Conservation (phyloP, 2,888 invertebrate genomes). For the Schrankia costaestrigalis region DNA sequence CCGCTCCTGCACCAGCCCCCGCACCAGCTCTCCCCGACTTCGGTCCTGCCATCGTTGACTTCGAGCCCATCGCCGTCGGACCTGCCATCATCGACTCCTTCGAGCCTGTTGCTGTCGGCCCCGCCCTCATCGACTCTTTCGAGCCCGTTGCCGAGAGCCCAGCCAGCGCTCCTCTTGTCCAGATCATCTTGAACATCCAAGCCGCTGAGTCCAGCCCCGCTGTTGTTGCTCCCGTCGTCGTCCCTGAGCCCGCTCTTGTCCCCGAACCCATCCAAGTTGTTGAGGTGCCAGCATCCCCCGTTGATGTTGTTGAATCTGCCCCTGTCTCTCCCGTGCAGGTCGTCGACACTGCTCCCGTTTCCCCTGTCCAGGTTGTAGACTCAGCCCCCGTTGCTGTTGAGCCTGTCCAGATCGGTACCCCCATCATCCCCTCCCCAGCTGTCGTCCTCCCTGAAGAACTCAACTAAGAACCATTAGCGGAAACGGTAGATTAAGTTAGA, state of each 20-base stretch:
- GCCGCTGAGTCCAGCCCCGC: constrained; percentile 8
- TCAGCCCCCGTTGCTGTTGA: constrained; percentile 21
- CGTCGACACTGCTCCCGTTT: constrained; percentile 21
- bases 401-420: constrained; percentile 34
- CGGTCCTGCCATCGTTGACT: constrained; percentile 14
- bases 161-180: constrained; percentile 33
- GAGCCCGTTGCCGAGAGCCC: constrained; percentile 10
- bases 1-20: constrained; percentile 10
- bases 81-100: constrained; percentile 20
- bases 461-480: constrained; percentile 39
- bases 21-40: constrained; percentile 21
- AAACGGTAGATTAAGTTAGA: too few relatives aligned
- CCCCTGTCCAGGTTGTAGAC: constrained; percentile 25
- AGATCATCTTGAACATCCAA: constrained; percentile 43
- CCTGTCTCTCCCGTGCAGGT: constrained; percentile 33
- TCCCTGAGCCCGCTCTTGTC: constrained; percentile 5
- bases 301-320: constrained; percentile 23
- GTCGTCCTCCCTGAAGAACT: constrained; percentile 44
- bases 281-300: too few relatives aligned
- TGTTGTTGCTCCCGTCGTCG: constrained; percentile 7
- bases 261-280: constrained; percentile 7
- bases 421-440: constrained; percentile 40
- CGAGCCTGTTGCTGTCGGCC: constrained; percentile 1
- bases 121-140: constrained; percentile 4
- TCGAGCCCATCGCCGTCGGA: constrained; percentile 17